Conservation (phyloP, 2,888 invertebrate genomes). For the Atethmia centrago region DNA sequence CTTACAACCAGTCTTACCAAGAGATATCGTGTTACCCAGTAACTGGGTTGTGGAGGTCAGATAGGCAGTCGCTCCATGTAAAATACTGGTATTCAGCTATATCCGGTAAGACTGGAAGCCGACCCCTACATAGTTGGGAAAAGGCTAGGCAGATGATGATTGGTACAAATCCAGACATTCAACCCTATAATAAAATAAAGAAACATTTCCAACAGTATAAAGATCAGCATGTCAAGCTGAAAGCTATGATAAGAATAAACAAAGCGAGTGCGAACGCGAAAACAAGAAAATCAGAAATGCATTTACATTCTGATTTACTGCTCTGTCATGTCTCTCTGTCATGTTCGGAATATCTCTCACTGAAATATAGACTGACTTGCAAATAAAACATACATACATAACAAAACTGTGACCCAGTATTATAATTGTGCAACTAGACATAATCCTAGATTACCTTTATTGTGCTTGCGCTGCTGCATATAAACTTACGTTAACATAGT, state of each 20-base stretch:
- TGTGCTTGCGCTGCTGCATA: neutral
- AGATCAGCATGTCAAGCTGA: slow-evolving; percentile 3
- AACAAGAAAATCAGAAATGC: slow-evolving; percentile 37
- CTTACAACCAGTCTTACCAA: no score
- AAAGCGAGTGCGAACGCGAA: slow-evolving; percentile 8
- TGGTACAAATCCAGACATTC: neutral
- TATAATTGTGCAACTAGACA: slow-evolving; percentile 1
- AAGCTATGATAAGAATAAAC: slow-evolving; percentile 25
- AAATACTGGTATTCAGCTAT: no score
- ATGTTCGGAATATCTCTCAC: slow-evolving; percentile 19
- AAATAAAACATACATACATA: neutral
- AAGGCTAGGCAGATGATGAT: no score
- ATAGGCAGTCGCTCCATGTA: no score
- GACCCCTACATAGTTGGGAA: no score
- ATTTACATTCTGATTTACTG: slow-evolving; percentile 40
- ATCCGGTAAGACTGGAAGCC: no score
- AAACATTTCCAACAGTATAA: slow-evolving; percentile 1
- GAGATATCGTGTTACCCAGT: no score
- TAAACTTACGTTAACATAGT: neutral
- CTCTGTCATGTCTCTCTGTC: slow-evolving; percentile 8
- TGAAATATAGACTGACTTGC: neutral
- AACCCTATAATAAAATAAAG: neutral
- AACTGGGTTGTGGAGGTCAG: no score
- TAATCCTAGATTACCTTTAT: slow-evolving; percentile 6
- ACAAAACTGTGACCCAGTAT: slow-evolving; percentile 12